phyloP scores from a whole-genome alignment of 2,888 invertebrate genomes.

The Ornithoptera priamus region DNA sequence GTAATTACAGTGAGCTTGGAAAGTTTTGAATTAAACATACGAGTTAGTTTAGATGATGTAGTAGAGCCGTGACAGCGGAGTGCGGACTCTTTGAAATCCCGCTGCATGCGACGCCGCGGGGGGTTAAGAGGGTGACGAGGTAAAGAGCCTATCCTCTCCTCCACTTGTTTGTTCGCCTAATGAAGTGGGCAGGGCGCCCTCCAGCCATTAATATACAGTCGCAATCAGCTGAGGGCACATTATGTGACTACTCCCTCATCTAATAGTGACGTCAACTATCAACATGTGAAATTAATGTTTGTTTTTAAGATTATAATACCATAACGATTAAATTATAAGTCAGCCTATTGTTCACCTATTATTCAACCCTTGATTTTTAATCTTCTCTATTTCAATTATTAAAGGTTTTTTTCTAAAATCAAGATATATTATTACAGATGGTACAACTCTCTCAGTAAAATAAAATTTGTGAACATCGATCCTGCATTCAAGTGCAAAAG shows the following conservation, averaged over 20 bases:
- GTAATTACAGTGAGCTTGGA: background rate
- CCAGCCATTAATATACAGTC: slow-evolving; percentile 65
- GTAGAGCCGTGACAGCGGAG: slow-evolving; percentile 24
- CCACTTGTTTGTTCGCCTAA: slow-evolving; percentile 71
- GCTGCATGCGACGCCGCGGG: slow-evolving; percentile 37
- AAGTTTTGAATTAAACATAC: slow-evolving; percentile 24
- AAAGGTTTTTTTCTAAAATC: too few relatives aligned
- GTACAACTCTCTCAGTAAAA: too few relatives aligned
- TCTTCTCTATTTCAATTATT: too few relatives aligned
- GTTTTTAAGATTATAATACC: background rate
- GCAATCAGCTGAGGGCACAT: slow-evolving; percentile 49
- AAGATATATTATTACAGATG: too few relatives aligned
- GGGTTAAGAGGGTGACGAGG: slow-evolving; percentile 63
- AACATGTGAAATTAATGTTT: slow-evolving; percentile 22
- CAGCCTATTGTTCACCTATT: too few relatives aligned
- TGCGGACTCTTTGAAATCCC: slow-evolving; percentile 24
- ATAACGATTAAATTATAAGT: background rate
- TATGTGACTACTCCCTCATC: slow-evolving; percentile 27
- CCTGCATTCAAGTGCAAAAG: too few relatives aligned
- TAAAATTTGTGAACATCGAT: too few relatives aligned
- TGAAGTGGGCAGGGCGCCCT: slow-evolving; percentile 68
- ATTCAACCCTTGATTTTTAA: too few relatives aligned
- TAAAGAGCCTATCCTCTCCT: slow-evolving; percentile 58
- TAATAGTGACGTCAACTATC: slow-evolving; percentile 14
- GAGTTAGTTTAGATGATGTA: slow-evolving; percentile 21